Evolutionary conservation across 1,140 invertebrate genomes (phyloP), one percentile per base, ranked within the genome.

Genomic region (Colletes gigas): DNA sequence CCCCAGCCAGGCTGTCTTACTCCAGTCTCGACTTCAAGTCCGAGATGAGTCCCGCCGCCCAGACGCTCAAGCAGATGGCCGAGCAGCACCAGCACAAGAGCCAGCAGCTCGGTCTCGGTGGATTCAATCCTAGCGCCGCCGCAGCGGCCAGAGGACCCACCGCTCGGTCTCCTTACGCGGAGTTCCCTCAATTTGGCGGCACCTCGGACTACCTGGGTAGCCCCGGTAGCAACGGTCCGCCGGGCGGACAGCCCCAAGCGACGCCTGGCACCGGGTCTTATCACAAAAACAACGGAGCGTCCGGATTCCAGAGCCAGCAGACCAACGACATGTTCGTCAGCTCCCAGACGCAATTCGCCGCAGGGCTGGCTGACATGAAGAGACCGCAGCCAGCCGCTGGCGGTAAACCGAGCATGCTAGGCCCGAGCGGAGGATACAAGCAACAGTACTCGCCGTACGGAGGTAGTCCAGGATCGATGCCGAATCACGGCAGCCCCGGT

Each of bases 61-160:
- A 98, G 93, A 98, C 98, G 0, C 94, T 99, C 14, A 98, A 98
- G 91, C 98, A 98, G 88, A 98, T 98, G 98, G 98, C 98, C 6
- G 98, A 98, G 89, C 98, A 99, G 90, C 98, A 99, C 91, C 98
- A 98, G 92, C 97, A 98, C 92, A 98, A 97, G 91, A 96, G 95
- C 79, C 95, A 93, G 78, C 93, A 93, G 54, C 69, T 94, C 5
- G 92, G 93, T 6, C 90, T 94, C 4, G 90, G 90, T 30, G 91
- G 90, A 0, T 94, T 93, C 76, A 94, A 92, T 66, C 90, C 92
- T 1, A 78, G 88, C 1, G 89, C 93, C 14, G 76, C 90, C n/a
- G 81, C 90, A 15, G 85, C 90, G 52, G 86, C 82, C 4, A 88
- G 93, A 14, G 91, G 90, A 4, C 91, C 93, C 0, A 93, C 93